Evolutionary conservation across 2,797 vertebrate species (phyloP).

Genomic region (Rhinogobio ventralis): DNA sequence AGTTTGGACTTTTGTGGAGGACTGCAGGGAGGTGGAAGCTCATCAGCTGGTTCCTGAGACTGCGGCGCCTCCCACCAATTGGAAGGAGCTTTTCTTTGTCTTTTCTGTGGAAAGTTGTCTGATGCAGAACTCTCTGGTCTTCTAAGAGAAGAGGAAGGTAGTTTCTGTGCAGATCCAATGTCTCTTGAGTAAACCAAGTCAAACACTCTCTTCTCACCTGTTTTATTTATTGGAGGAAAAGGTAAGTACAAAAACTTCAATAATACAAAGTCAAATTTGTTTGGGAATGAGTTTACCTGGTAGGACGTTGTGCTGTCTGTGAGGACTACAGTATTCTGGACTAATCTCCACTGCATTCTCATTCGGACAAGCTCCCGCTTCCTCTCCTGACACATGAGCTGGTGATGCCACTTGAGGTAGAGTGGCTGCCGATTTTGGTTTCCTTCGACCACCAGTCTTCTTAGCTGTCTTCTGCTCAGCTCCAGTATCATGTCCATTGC

Average conservation of each 20-base stretch:
- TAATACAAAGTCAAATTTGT: not conserved
- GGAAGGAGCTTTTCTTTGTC: slow-evolving; percentile 52
- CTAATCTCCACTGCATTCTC: slow-evolving; percentile 39
- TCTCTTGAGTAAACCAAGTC: slow-evolving; percentile 58
- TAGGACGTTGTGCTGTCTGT: slow-evolving; percentile 40
- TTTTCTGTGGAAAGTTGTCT: slow-evolving; percentile 52
- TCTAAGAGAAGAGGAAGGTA: not conserved
- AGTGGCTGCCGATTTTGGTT: slow-evolving; percentile 22
- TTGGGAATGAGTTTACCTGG: slow-evolving; percentile 63
- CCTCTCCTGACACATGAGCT: not conserved
- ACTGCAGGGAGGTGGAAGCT: not conserved
- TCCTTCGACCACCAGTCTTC: slow-evolving; percentile 19
- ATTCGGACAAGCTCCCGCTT: slow-evolving; percentile 40
- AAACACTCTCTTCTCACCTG: slow-evolving; percentile 67
- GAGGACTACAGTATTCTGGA: slow-evolving; percentile 49
- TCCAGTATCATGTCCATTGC: not conserved
- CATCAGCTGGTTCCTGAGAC: slow-evolving; percentile 12
- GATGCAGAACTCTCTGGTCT: not conserved
- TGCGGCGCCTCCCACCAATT: slow-evolving; percentile 64
- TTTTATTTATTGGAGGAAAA: slow-evolving; percentile 11
- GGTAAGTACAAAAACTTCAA: not conserved
- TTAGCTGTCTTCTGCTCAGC: slow-evolving; percentile 21
- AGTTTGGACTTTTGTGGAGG: slow-evolving; percentile 40
- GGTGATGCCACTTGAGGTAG: not conserved
- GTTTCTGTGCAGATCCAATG: slow-evolving; percentile 46